A percentile compares a stretch with the other conserved stretches of the same genome.
These are phyloP conservation scores for Cloeon dipterum DNA, from an alignment of 2,888 invertebrate genomes.

Conservation along the genomic window DNA sequence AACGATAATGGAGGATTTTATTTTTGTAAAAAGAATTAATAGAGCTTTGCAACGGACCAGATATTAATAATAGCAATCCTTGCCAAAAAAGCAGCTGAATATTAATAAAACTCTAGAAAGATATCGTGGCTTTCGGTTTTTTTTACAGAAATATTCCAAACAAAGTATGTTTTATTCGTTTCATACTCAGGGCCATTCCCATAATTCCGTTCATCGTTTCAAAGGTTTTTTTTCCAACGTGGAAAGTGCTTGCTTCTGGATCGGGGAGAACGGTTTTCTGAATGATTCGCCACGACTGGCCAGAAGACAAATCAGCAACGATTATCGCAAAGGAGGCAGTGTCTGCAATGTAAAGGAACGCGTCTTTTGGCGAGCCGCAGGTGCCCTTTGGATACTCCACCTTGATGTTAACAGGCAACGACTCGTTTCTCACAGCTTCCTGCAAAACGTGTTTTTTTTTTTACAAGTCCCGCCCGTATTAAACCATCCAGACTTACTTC, in stretches of 20 bases:
- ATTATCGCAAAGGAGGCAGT: slow-evolving; percentile 47
- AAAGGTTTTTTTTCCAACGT: slow-evolving; percentile 40
- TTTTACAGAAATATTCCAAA: too few relatives aligned
- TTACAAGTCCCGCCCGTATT: too few relatives aligned
- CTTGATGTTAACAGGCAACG: background rate
- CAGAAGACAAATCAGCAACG: slow-evolving; percentile 43
- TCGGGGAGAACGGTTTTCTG: slow-evolving; percentile 72
- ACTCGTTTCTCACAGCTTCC: background rate
- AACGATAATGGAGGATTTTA: too few relatives aligned
- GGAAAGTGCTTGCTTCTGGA: slow-evolving; percentile 52
- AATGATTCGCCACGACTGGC: slow-evolving; percentile 55
- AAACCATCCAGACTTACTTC: too few relatives aligned
- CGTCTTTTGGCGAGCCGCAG: background rate
- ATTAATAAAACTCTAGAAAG: too few relatives aligned
- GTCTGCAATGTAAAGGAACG: slow-evolving; percentile 54
- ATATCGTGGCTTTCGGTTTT: too few relatives aligned
- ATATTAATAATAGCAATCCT: too few relatives aligned
- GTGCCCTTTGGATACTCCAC: background rate
- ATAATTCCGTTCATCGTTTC: slow-evolving; percentile 53
- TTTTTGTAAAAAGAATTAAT: too few relatives aligned
- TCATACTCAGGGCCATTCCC: slow-evolving; percentile 33
- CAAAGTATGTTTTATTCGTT: too few relatives aligned
- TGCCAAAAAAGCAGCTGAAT: too few relatives aligned
- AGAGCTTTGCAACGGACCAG: too few relatives aligned
- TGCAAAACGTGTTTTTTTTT: slow-evolving; percentile 38